Base-by-base conservation (phyloP, 2,888 invertebrate species). In the Cenopis cana region DNA sequence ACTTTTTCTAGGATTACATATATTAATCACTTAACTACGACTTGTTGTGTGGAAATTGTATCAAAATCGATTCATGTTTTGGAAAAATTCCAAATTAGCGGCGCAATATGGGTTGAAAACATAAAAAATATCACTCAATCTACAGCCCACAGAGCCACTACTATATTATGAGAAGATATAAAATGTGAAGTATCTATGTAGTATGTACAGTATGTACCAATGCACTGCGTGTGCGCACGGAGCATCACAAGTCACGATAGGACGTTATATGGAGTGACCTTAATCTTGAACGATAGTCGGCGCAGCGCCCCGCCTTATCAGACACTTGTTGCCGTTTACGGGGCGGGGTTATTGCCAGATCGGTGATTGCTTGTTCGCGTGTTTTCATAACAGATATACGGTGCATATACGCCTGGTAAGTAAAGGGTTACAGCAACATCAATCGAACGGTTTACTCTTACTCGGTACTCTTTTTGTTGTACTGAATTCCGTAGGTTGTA, bases 221-320 rank as follows among this genome's bases (percentile, higher is more conserved):
- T 64, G 54, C 38, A 64, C 38, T 24, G 64, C 59, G 41, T 60
- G 29, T 18, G 59, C 54, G 65, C 52, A 65, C 24, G 24, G 57
- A 49, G 36, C 61, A 69, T 55, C 55, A 56, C 67, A 54, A 71
- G 54, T 41, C 61, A 20, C 55, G 68, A 60, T 49, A 56, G 71
- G 55, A 50, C 55, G 61, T 77, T 84, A 84, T 84, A 82, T 79
- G 81, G 81, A 77, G 79, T 80, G 91, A 89, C 93, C 93, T 92
- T 91, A 90, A 87, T 91, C 93, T 93, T 93, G 93, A 93, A 92
- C 91, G 92, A 91, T 92, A 90, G 85, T 65, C 76, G 77, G 84
- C 81, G 80, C 85, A 81, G 83, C 81, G 88, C 83, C 85, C 86
- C 82, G 81, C 81, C 81, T 89, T 91, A 89, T 90, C 89, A 82